Evolutionary conservation across 1,140 invertebrate species (phyloP).

Genomic region (Lucilia cuprina): DNA sequence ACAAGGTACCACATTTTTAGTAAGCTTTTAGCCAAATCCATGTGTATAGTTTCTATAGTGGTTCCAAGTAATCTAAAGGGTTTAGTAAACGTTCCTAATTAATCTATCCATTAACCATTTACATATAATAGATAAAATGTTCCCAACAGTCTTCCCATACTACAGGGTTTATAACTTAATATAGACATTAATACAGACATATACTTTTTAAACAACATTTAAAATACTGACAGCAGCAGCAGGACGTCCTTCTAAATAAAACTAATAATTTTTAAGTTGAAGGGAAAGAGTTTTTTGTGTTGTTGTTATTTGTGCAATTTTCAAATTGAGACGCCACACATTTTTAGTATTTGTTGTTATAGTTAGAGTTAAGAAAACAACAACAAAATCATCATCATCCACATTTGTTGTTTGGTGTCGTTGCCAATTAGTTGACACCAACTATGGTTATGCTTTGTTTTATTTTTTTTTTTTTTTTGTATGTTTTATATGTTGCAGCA

Average conservation of each 20-base stretch:
- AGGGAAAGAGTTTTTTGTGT: background rate
- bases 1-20: too few species aligned
- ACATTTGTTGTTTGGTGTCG: constrained; percentile 28
- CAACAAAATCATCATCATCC: background rate
- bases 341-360: background rate
- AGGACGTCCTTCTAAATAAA: constrained; percentile 24
- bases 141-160: too few species aligned
- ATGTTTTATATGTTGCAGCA: background rate
- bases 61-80: too few species aligned
- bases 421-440: constrained; percentile 33
- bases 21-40: too few species aligned
- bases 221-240: constrained; percentile 16
- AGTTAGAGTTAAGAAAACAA: background rate
- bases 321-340: constrained; percentile 8
- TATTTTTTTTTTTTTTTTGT: background rate
- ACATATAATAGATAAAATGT: too few species aligned
- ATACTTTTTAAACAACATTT: background rate
- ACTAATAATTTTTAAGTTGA: background rate
- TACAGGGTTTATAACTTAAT: too few species aligned
- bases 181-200: background rate
- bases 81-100: too few species aligned
- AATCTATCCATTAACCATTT: too few species aligned
- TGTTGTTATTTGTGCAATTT: too few species aligned
- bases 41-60: too few species aligned
- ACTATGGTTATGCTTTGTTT: background rate